Evolutionary conservation across 92 coral and sea anemone genomes (phyloP).

Genomic region (Porites divaricata): DNA sequence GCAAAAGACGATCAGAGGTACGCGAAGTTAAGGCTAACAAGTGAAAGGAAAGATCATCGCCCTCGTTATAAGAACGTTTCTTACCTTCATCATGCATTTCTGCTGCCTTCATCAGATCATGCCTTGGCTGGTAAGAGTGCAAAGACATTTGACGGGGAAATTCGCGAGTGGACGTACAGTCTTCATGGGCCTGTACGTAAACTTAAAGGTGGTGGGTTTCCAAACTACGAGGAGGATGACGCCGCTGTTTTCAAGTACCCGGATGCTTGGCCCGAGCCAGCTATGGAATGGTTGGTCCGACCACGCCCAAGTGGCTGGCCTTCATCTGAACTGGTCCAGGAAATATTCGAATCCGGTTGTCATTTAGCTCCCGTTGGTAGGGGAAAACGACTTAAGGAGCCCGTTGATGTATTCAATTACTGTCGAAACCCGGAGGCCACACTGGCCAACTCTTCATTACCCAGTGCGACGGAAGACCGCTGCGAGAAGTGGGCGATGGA

Average conservation of each 20-base stretch:
- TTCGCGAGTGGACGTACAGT: slow-evolving; percentile 9
- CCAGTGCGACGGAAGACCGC: not conserved
- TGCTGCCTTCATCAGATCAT: slow-evolving; percentile 42
- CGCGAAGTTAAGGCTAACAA: slow-evolving; percentile 63
- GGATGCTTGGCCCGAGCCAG: slow-evolving; percentile 78
- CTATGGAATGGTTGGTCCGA: slow-evolving; percentile 88
- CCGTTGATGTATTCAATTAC: slow-evolving; percentile 55
- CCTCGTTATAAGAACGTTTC: slow-evolving; percentile 60
- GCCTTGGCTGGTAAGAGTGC: not conserved
- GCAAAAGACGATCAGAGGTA: slow-evolving; percentile 72
- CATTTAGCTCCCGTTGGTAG: slow-evolving; percentile 86
- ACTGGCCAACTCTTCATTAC: slow-evolving; percentile 2
- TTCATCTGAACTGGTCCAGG: slow-evolving; percentile 76
- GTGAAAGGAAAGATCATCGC: slow-evolving; percentile 69
- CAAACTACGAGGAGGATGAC: slow-evolving; percentile 59
- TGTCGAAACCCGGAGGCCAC: slow-evolving; percentile 22
- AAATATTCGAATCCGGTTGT: slow-evolving; percentile 77
- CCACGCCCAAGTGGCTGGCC: slow-evolving; percentile 82
- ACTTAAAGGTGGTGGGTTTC: slow-evolving; percentile 33
- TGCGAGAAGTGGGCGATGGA: slow-evolving; percentile 52
- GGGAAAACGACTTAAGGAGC: slow-evolving; percentile 68
- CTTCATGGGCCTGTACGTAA: slow-evolving; percentile 82
- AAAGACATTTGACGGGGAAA: not conserved
- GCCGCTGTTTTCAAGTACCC: slow-evolving; percentile 76
- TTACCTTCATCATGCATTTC: slow-evolving; percentile 62